Base-by-base conservation (phyloP, 1,140 invertebrate genomes). In the Ectropis grisescens region DNA sequence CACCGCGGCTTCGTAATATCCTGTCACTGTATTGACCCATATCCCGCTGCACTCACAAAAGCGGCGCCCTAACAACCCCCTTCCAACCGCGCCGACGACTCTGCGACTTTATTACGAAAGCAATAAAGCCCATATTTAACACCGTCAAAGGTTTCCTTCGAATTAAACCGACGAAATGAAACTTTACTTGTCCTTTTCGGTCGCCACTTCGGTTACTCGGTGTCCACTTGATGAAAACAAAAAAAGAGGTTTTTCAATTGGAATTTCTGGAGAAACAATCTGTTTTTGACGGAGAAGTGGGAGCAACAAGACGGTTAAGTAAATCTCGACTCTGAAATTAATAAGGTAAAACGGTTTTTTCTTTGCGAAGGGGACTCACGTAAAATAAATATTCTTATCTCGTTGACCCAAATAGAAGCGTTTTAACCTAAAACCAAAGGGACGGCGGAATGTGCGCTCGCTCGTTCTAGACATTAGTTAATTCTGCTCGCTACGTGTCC, bases 1-100 rank as follows among this genome's bases (percentile, higher is more conserved):
- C 72, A 48, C 46, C 52, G 68, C 35, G 62, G 65, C 57, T 69
- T 61, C 47, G 68, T 66, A 78, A 78, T 78, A 75, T 78, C 72
- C 72, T 75, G 72, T 58, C 55, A 46, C 37, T 41, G 39, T 36
- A 37, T 45, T 55, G 64, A 59, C 64, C 62, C 54, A 52, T 58
- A 58, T 50, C 50, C 50, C 47, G 42, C 47, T 47, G 40, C 41
- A 35, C 45, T 19, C 16, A 19, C 16, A 19, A 19, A 19, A 19
- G 16, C 16, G 16, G 27, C 43, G 3, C 3, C 8, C 8, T 19
- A 8, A 22, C 29, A 35, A 36, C 26, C 33, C 43, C 34, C 39
- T 35, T 19, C 16, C 16, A 19, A 3, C 16, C 16, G 36, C 28
- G 41, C 39, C 44, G 37, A 38, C 39, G 38, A 10, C 14, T 15